A percentile compares a stretch with the other conserved stretches of the same genome.
Conservation (phyloP, 2,888 invertebrate genomes). For the Mycalesis mineus region DNA sequence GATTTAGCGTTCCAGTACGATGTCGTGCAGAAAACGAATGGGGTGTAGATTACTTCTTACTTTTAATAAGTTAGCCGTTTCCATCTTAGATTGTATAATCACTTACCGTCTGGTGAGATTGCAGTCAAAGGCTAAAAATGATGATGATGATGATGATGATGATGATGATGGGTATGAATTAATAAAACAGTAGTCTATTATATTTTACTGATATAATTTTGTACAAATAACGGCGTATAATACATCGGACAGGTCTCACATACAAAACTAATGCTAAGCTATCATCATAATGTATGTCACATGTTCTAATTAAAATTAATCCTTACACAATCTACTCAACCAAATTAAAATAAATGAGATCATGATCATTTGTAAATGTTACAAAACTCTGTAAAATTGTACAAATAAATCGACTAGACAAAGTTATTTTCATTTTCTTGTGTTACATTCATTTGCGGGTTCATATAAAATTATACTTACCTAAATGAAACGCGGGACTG, state of each 20-base stretch:
- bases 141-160: background rate
- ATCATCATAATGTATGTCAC: constrained; percentile 51
- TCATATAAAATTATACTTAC: constrained; percentile 10
- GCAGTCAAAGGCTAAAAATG: too few relatives aligned
- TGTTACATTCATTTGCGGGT: constrained; percentile 11
- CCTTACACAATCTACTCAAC: constrained; percentile 24
- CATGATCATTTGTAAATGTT: constrained; percentile 17
- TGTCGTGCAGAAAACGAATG: too few relatives aligned
- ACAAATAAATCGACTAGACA: constrained; percentile 23
- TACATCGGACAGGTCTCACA: constrained; percentile 79
- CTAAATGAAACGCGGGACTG: background rate
- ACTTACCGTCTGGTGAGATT: too few relatives aligned
- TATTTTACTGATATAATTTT: constrained; percentile 78
- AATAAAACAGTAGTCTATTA: constrained; percentile 40
- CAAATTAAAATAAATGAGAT: constrained; percentile 19
- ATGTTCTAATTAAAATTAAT: constrained; percentile 48
- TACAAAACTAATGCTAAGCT: constrained; percentile 79
- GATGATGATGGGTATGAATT: constrained; percentile 3
- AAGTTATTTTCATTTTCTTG: constrained; percentile 3
- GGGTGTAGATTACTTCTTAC: too few relatives aligned
- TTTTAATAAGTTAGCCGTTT: too few relatives aligned
- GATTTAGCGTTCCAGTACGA: too few relatives aligned
- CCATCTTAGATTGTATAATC: too few relatives aligned
- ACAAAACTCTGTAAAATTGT: constrained; percentile 21
- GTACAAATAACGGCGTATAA: constrained; percentile 79